Base-by-base conservation (phyloP, 2,797 vertebrate genomes). In the Psittacula echo region DNA sequence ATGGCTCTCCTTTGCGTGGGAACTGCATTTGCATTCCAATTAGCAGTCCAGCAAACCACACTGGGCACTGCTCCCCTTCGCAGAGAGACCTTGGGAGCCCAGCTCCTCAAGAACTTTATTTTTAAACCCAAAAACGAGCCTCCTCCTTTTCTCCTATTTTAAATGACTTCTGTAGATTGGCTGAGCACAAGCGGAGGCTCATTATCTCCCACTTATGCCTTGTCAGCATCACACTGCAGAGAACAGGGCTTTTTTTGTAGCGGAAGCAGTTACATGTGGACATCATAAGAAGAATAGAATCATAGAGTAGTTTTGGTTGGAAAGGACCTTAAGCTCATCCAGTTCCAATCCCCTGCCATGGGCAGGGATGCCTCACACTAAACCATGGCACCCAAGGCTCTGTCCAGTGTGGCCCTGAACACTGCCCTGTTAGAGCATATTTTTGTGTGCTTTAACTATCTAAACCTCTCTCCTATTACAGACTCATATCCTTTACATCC, bases 161-260 rank as follows among this genome's bases (percentile, higher is more conserved):
- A 50, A 84, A 88, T n/a, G 61, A 7, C 32, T 76, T 90, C 34
- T 51, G 26, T 21, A 85, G 90, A 75, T 42, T 0, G 10, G 65
- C 83, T 87, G 78, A 93, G 90, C 85, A 65, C 64, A 51, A 71
- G 74, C 0, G 5, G 91, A 80, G 83, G 90, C 92, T 97, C 83
- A 76, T 94, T 90, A 94, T 90, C 84, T 90, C 77, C 71, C 81
- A 79, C 85, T 82, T 92, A 27, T 89, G 95, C 95, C 86, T 80
- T 29, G 94, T 94, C 95, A 94, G 94, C 95, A 95, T 74, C 77
- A 8, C 84, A 85, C 47, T 77, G 91, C 53, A 82, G 81, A 85
- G 80, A 93, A 79, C 60, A 68, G 88, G 84, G 85, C 61, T 60
- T 85, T 91, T 90, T 94, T 83, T 61, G 42, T 80, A 77, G 75